A percentile compares a stretch with the other conserved stretches of the same genome.
Evolutionary conservation across 2,113 vertebrate genomes (phyloP).

Genomic region (Mastomys natalensis): DNA sequence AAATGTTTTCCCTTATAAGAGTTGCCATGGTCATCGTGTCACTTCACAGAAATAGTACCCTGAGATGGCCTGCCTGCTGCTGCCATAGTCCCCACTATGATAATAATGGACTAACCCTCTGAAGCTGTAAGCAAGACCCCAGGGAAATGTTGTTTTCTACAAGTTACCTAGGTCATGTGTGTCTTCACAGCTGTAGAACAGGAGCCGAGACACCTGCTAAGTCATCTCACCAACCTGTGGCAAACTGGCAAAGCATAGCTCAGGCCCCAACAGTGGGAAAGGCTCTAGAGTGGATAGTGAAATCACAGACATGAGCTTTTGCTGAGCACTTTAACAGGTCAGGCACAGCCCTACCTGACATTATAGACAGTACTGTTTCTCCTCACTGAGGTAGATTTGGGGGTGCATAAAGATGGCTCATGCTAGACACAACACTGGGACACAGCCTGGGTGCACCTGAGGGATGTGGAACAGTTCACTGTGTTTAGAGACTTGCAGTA

Average conservation of each 20-base stretch:
- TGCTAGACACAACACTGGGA: neutral
- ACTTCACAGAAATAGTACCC: neutral
- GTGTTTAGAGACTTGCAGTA: neutral
- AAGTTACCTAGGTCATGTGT: neutral
- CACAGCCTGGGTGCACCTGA: neutral
- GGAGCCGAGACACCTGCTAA: neutral
- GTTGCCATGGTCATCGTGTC: neutral
- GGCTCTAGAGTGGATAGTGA: neutral
- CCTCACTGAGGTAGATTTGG: neutral
- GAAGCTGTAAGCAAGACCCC: neutral
- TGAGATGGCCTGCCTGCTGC: neutral
- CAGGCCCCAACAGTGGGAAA: neutral
- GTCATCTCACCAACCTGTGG: neutral
- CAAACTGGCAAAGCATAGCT: neutral
- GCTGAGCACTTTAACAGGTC: neutral
- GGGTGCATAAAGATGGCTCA: neutral
- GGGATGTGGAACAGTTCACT: neutral
- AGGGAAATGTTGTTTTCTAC: neutral
- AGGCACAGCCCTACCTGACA: neutral
- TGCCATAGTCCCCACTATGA: neutral
- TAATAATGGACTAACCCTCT: neutral
- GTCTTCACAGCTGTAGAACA: neutral
- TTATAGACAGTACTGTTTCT: neutral
- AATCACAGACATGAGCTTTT: neutral
- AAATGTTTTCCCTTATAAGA: neutral